Conservation (phyloP, 35 echinoderm and acorn worm species). For the Apostichopus japonicus region DNA sequence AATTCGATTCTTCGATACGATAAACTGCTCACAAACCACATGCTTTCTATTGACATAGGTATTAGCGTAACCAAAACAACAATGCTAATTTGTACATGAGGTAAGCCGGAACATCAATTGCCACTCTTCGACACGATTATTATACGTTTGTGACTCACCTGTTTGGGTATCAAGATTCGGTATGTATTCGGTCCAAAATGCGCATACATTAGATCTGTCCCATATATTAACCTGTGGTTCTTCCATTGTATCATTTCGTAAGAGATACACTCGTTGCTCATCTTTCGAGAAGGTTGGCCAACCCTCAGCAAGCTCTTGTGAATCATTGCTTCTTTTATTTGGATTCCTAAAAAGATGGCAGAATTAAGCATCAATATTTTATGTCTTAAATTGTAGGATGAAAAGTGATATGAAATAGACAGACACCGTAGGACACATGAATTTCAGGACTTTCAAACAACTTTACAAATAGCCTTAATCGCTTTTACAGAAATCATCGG, state of each 20-base stretch:
- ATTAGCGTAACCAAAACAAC: too few species aligned
- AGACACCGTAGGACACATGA: not conserved
- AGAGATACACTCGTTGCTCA: slow-evolving; percentile 58
- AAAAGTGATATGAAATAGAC: too few species aligned
- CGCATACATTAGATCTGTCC: slow-evolving; percentile 67
- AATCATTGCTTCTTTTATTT: slow-evolving; percentile 45
- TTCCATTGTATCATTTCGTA: slow-evolving; percentile 61
- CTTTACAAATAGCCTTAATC: not conserved
- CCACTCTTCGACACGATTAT: too few species aligned
- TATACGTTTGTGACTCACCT: slow-evolving; percentile 54
- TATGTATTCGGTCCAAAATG: slow-evolving; percentile 89
- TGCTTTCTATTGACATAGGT: too few species aligned
- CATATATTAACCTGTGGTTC: slow-evolving; percentile 38
- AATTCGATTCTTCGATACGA: too few species aligned
- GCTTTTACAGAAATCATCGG: not conserved
- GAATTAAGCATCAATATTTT: not conserved
- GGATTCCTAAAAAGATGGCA: slow-evolving; percentile 68
- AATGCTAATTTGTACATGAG: too few species aligned
- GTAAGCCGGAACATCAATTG: too few species aligned
- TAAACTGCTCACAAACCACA: too few species aligned
- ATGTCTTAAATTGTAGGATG: not conserved
- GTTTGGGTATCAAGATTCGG: slow-evolving; percentile 83
- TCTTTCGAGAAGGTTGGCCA: slow-evolving; percentile 75
- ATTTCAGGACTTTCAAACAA: not conserved
- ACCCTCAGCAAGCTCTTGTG: slow-evolving; percentile 23